A percentile compares a stretch with the other conserved stretches of the same genome.
phyloP scores from a whole-genome alignment of 2,113 vertebrate genomes.

The Phasianus colchicus region DNA sequence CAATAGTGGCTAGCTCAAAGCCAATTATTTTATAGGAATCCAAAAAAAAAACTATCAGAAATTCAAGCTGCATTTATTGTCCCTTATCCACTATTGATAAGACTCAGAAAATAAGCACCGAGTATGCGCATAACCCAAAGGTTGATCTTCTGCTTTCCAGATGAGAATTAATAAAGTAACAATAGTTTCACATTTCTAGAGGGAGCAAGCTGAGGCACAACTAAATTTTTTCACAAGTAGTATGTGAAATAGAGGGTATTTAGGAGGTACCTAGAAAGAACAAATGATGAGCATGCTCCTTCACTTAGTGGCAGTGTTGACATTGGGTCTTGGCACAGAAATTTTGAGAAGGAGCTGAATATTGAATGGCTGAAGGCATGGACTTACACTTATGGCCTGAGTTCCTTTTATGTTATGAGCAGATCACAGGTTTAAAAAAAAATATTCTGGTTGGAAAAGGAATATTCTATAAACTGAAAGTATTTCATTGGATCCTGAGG shows the following conservation, averaged over 20 bases:
- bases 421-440: background rate
- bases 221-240: background rate
- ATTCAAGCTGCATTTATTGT: background rate
- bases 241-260: background rate
- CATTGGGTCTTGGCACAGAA: background rate
- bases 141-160: background rate
- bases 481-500: background rate
- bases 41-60: background rate
- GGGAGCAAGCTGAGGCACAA: background rate
- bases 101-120: background rate
- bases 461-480: background rate
- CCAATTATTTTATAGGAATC: background rate
- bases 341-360: background rate
- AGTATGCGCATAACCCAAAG: background rate
- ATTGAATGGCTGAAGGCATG: background rate
- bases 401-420: background rate
- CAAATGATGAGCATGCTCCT: background rate
- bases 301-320: background rate
- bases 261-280: background rate
- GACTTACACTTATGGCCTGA: background rate
- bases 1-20: background rate
- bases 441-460: background rate
- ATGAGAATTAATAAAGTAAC: background rate
- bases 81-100: background rate
- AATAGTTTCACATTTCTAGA: background rate